Conservation (phyloP, 1,140 invertebrate genomes). For the Apis cerana region DNA sequence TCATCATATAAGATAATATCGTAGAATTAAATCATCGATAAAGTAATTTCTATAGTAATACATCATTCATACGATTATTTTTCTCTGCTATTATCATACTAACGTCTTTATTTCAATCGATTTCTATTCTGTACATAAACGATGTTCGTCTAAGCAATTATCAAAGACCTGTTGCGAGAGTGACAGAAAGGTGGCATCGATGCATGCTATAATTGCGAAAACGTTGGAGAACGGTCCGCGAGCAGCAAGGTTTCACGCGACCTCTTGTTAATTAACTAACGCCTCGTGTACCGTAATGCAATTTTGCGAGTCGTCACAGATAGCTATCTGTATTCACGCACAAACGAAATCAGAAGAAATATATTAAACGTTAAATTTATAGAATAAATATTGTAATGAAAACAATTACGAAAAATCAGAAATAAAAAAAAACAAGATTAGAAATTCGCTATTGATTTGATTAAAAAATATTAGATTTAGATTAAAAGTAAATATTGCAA, state of each 20-base stretch:
- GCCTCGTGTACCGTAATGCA: slow-evolving; percentile 24
- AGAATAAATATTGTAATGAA: background rate
- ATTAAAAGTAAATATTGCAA: background rate
- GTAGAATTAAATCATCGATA: background rate
- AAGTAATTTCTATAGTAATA: background rate
- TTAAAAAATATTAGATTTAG: background rate
- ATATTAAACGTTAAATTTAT: background rate
- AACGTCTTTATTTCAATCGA: background rate
- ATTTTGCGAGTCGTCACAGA: slow-evolving; percentile 10
- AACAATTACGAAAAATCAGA: background rate
- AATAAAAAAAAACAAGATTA: background rate
- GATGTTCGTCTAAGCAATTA: background rate
- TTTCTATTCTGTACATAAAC: background rate
- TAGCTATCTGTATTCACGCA: background rate
- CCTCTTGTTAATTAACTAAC: slow-evolving; percentile 35
- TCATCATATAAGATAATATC: background rate
- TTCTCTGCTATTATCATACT: background rate
- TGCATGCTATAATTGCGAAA: slow-evolving; percentile 19
- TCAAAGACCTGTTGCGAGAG: background rate
- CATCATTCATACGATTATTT: background rate
- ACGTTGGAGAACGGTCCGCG: slow-evolving; percentile 9
- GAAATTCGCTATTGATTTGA: background rate
- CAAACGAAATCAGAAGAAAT: background rate
- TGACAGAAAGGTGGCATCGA: slow-evolving; percentile 29
- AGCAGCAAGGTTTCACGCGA: slow-evolving; percentile 1